A percentile compares a stretch with the other conserved stretches of the same genome.
Evolutionary conservation across 2,113 vertebrate genomes (phyloP).

Genomic region (Hippocampus barbouri): DNA sequence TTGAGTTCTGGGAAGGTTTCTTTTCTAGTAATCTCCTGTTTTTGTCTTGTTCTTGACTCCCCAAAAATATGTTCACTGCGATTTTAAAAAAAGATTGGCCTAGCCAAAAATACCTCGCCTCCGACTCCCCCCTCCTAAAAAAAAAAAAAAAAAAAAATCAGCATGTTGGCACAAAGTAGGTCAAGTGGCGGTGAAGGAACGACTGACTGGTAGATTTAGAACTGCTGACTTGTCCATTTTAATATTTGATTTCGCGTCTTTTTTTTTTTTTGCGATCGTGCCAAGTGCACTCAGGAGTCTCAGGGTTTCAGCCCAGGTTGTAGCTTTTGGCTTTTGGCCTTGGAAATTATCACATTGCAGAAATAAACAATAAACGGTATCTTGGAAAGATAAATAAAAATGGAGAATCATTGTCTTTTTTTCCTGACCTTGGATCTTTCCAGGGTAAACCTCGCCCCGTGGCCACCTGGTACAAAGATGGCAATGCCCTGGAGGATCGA

Average conservation of each 20-base stretch:
- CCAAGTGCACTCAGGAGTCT: conserved; percentile 1
- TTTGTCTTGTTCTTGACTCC: background rate
- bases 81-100: background rate
- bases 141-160: background rate
- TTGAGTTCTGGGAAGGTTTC: background rate
- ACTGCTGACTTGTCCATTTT: background rate
- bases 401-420: background rate
- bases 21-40: background rate
- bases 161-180: background rate
- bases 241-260: background rate
- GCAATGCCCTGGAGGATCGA: conserved; percentile 69
- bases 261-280: background rate
- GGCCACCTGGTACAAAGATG: conserved; percentile 81
- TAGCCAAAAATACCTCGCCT: background rate
- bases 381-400: conserved; percentile 14
- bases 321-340: background rate
- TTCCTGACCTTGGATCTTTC: background rate
- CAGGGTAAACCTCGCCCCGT: conserved; percentile 85
- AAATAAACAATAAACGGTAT: conserved; percentile 5
- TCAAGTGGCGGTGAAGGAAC: conserved; percentile 2
- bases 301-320: background rate
- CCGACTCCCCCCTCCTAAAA: no score
- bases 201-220: conserved; percentile 6
- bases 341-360: conserved; percentile 25
- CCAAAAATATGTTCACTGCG: background rate